Base-by-base conservation (phyloP, 1,140 invertebrate genomes). In the Chelonus insularis region DNA sequence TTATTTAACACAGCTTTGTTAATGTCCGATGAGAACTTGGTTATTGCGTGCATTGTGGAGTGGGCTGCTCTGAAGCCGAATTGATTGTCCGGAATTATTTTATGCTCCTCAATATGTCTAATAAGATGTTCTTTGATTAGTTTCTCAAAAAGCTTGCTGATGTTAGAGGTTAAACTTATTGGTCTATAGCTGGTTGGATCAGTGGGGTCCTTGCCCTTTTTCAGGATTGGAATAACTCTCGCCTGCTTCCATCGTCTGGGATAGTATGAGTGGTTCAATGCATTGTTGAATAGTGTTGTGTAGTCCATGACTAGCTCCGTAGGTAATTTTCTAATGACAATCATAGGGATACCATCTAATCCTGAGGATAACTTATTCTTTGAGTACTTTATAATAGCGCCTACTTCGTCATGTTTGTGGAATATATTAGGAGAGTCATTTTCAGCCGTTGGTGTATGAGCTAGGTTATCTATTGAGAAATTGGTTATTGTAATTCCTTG, bases 221-320 rank as follows among this genome's bases (percentile, higher is more conserved):
- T 72, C 0, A 47, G 48, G 1, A 74, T 50, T 1, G 64, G 60
- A 0, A 67, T 41, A 1, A 72, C 52, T 60, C 67, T 71, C 1
- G 65, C 63, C 12, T 2, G 32, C 65, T 71, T 72, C 63, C 60
- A 71, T 7, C 0, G n/a, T 2, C 11, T 18, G 9, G 70, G 70
- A 25, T 63, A 70, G 9, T 65, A 62, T 1, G 11, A 45, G 12
- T 57, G 50, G 20, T 67, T 63, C 21, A 67, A 4, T 0, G 52
- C 9, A 36, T 63, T 67, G n/a, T 63, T 67, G 9, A 63, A 62
- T 4, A 66, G 9, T 8, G 58, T 58, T 0, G 23, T 45, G 11
- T 54, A 54, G 0, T 8, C 37, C 12, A 20, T 8, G 2, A 62
- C 56, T 1, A 64, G 39, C 4, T 21, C 47, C 11, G 1, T 1